Evolutionary conservation across 1,140 invertebrate species (phyloP), one percentile per base, ranked within the genome.

Genomic region (Brachionus rubens): DNA sequence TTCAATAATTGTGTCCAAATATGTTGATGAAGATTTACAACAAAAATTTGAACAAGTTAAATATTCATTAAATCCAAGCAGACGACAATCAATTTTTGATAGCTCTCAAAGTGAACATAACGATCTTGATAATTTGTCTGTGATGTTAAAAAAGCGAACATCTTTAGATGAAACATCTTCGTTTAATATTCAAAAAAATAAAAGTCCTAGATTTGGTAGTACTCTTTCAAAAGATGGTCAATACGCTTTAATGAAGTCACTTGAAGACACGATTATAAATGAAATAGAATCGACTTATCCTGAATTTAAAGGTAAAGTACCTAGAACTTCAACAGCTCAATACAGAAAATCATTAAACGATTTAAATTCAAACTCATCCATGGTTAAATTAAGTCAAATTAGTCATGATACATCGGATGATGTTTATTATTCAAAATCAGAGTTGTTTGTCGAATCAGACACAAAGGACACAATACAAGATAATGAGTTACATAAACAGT

Each of bases 231-330:
- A 26, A 47, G 65, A 70, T 50, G 65, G 65, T 1, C 65, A 70
- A 33, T 70, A 47, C 24, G 65, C 65, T 16, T 46, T 70, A 9
- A 70, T 70, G 47, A 70, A 70, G 28, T 48, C 65, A 1, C 19
- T 70, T 14, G 65, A 70, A 33, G 65, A 70, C 16, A 70, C 65
- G 6, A 70, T 70, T 16, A 33, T 70, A 10, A 46, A 50, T 50
- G 65, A 70, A 33, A 47, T 70, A 47, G 65, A 70, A 33, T 5
- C 21, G 19, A 70, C 19, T 7, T 70, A 48, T 47, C 65, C 65
- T 9, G 47, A 50, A 21, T 70, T 24, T 50, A 47, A 16, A 50
- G 47, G 47, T 7, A 70, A 46, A 24, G 28, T 70, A 6, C 43
- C 65, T 28, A 36, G 65, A n/a, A 70, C 65, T 30, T 48, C 43